phyloP scores from a whole-genome alignment of 2,113 vertebrate genomes.

The Symphodus melops region DNA sequence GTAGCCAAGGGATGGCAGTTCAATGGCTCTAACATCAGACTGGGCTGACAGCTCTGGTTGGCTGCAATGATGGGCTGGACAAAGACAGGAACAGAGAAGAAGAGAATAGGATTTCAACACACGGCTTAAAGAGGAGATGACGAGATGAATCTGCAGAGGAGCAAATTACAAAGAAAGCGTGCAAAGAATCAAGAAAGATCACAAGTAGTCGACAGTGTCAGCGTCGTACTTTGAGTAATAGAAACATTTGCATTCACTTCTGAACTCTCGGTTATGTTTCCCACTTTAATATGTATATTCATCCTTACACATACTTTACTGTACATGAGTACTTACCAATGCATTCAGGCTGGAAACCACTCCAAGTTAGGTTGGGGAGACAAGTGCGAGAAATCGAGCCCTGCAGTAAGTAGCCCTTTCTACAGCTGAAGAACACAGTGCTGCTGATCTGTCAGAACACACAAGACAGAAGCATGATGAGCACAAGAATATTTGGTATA shows the following conservation, averaged over 20 bases:
- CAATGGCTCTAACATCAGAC: conserved; percentile 93
- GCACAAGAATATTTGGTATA: background rate
- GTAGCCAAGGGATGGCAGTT: conserved; percentile 96
- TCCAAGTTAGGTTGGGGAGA: conserved; percentile 98
- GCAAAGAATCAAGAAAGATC: background rate
- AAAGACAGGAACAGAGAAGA: background rate
- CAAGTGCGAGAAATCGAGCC: conserved; percentile 96
- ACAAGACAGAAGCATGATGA: background rate
- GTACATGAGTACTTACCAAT: conserved; percentile 84
- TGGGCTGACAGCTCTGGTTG: conserved; percentile 93
- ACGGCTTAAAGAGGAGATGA: background rate
- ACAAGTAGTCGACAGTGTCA: background rate
- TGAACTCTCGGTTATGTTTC: conserved; percentile 1
- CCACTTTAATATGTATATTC: background rate
- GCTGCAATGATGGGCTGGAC: conserved; percentile 93
- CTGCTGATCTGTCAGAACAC: conserved; percentile 84
- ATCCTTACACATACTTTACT: background rate
- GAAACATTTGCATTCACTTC: background rate
- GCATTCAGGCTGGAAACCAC: conserved; percentile 93
- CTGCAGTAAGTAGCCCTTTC: conserved; percentile 96
- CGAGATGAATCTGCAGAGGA: background rate
- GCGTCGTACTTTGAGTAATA: background rate
- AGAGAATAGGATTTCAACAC: conserved; percentile 4
- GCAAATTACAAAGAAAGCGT: conserved; percentile 10
- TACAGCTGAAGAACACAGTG: conserved; percentile 92